Base-by-base conservation (phyloP, 2,888 invertebrate genomes). In the Rhagium mordax region DNA sequence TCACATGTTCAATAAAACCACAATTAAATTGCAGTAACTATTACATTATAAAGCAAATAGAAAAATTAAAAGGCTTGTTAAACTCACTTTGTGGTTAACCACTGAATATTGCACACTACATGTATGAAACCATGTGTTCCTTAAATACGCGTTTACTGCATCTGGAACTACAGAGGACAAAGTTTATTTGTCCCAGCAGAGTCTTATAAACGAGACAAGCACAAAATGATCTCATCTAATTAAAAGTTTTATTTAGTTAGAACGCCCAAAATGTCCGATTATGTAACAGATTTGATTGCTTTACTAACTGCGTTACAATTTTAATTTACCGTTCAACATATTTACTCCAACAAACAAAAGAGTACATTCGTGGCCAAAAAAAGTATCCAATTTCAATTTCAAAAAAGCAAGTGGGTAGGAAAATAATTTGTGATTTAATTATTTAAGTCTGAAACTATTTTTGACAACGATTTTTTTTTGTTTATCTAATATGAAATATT, bases 231-330 rank as follows among this genome's bases (percentile, higher is more conserved):
- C 47, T 62, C 48, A 21, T 48, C 62, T 48, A 21, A 48, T 62
- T 60, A 62, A 62, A 62, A 41, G 47, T 62, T 62, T 61, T 61
- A 61, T 61, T 41, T n/a, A 20, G 6, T 61, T 20, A n/a, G 60
- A 29, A 20, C 5, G 5, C 20, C 13, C 3, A 55, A 55, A 21
- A 24, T 55, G 53, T 29, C 29, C 13, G 33, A 13, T 33, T 24
- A 10, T 33, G 13, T 13, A 13, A 33, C 13, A 24, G 33, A 13
- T 6, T 3, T 41, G 5, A 41, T 41, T 2, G 3, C n/a, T 1
- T 41, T n/a, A n/a, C n/a, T n/a, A 41, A 41, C n/a, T 41, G 41
- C 41, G 13, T n/a, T 41, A n/a, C n/a, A 41, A 13, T 13, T 41
- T 13, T 24, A n/a, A 41, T 41, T 41, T 13, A 41, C 10, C 8